phyloP scores from a whole-genome alignment of 2,888 invertebrate genomes.

The Cephus pygmeus region DNA sequence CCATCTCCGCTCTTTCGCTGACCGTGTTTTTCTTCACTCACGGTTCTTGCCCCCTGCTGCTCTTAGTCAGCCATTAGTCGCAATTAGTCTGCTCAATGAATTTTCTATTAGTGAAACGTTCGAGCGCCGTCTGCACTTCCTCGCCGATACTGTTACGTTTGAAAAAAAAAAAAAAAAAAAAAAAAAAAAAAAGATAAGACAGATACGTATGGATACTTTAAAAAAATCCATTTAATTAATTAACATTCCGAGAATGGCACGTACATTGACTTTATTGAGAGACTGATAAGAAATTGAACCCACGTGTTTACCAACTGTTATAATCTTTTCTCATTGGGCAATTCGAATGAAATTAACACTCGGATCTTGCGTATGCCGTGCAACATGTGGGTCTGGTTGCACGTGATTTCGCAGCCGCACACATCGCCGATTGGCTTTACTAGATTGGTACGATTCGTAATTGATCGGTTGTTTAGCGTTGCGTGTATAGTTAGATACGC shows the following conservation, averaged over 20 bases:
- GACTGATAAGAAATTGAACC: not conserved
- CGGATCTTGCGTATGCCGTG: constrained; percentile 15
- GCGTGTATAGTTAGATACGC: not conserved
- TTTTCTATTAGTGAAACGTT: constrained; percentile 49
- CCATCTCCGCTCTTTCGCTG: not conserved
- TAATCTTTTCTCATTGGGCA: constrained; percentile 8
- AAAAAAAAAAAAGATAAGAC: not conserved
- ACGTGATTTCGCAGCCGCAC: constrained; percentile 11
- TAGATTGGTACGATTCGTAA: constrained; percentile 24
- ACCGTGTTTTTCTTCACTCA: constrained; percentile 15
- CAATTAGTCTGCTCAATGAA: constrained; percentile 58
- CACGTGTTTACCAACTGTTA: not conserved
- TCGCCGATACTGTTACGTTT: not conserved
- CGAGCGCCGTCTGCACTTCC: not conserved
- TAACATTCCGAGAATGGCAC: not conserved
- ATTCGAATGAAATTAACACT: constrained; percentile 30
- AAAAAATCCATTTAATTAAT: not conserved
- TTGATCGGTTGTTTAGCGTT: constrained; percentile 29
- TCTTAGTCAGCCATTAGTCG: constrained; percentile 49
- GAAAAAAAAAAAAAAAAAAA: not conserved
- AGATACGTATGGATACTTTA: not conserved
- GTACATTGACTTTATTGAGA: not conserved
- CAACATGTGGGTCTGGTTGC: not conserved
- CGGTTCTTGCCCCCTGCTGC: constrained; percentile 12
- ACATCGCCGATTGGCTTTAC: not conserved